phyloP scores from a whole-genome alignment of 2,113 vertebrate genomes.

The Neodontobutis hainanensis region DNA sequence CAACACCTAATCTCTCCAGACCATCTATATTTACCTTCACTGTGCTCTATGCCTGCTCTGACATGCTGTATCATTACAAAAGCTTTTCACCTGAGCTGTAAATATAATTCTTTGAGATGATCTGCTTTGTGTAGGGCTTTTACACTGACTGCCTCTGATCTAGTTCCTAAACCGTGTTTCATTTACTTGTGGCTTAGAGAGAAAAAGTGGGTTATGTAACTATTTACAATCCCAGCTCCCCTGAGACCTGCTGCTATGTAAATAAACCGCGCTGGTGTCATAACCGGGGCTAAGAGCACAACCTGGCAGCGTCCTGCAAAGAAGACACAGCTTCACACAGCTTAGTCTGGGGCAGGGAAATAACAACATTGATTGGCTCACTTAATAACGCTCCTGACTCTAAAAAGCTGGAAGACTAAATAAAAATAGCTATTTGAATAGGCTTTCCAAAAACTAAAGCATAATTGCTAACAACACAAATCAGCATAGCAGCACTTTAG shows the following conservation, averaged over 20 bases:
- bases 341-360: background rate
- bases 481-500: background rate
- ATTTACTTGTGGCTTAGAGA: background rate
- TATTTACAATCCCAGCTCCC: constrained; percentile 4
- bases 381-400: background rate
- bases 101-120: background rate
- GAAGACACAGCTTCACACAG: background rate
- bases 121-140: background rate
- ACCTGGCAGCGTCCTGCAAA: background rate
- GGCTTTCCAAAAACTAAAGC: background rate
- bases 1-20: background rate
- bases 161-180: background rate
- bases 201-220: constrained; percentile 9
- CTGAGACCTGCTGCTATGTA: background rate
- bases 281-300: constrained; percentile 1
- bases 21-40: background rate
- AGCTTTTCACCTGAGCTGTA: background rate
- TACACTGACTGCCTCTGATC: background rate
- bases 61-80: background rate
- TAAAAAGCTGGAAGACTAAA: background rate
- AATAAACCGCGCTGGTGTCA: background rate
- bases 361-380: background rate
- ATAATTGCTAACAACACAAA: background rate
- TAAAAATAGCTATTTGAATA: constrained; percentile 3
- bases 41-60: background rate